Percentiles rank a stretch among this genome's conserved stretches.
Conservation (phyloP, 2,888 invertebrate species). For the Volucella inanis region DNA sequence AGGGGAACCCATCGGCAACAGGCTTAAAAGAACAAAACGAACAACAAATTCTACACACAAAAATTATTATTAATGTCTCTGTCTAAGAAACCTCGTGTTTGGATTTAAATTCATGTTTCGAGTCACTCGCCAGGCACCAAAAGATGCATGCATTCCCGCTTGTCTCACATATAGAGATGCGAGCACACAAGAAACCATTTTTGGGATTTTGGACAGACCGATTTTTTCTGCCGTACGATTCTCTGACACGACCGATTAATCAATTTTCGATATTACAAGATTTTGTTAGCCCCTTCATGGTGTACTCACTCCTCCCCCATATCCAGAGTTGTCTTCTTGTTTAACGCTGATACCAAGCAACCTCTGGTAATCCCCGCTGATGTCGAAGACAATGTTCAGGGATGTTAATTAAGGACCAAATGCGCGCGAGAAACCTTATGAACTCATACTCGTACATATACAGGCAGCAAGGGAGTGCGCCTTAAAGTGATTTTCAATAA, state of each 20-base stretch:
- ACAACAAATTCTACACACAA: constrained; percentile 74
- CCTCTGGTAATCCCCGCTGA: constrained; percentile 59
- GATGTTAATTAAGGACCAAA: constrained; percentile 68
- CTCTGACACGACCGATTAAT: constrained; percentile 81
- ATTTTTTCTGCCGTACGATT: constrained; percentile 72
- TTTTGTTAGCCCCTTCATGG: constrained; percentile 51
- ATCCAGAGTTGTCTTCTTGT: constrained; percentile 25
- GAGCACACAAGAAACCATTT: constrained; percentile 70
- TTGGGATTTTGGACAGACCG: constrained; percentile 75
- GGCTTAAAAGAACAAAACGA: constrained; percentile 73
- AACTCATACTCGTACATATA: not conserved
- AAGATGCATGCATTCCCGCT: constrained; percentile 64
- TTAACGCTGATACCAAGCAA: constrained; percentile 42
- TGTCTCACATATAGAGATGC: constrained; percentile 57
- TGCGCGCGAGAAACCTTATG: constrained; percentile 1
- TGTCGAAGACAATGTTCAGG: constrained; percentile 69
- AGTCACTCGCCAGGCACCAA: constrained; percentile 76
- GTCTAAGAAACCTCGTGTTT: constrained; percentile 79
- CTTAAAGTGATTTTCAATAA: constrained; percentile 74
- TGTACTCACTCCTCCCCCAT: too few species aligned
- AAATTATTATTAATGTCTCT: constrained; percentile 79
- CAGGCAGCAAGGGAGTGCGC: constrained; percentile 18
- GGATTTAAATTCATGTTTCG: constrained; percentile 78
- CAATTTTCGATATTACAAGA: constrained; percentile 81
- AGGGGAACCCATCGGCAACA: not conserved